Evolutionary conservation across 2,797 vertebrate genomes (phyloP).

Genomic region (Sylvilagus floridanus): DNA sequence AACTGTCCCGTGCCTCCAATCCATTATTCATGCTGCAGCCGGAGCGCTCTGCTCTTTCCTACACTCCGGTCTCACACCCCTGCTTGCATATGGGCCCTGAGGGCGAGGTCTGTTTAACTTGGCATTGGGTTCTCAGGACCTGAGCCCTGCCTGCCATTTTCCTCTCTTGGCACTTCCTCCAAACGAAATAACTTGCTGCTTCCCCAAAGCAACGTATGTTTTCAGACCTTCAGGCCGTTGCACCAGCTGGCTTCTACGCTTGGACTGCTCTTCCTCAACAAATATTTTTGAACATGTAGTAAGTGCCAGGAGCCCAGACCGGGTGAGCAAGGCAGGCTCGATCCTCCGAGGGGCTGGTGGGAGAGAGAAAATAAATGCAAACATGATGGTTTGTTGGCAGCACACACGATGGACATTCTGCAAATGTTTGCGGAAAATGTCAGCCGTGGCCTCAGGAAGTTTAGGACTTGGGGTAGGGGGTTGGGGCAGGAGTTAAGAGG

Average conservation of each 20-base stretch:
- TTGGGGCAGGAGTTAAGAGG: too few relatives aligned
- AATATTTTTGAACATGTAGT: conserved; percentile 33
- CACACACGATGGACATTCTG: background rate
- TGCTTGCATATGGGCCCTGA: background rate
- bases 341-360: background rate
- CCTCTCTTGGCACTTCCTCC: conserved; percentile 56
- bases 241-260: conserved; percentile 45
- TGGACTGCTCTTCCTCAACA: background rate
- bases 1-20: background rate
- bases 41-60: conserved; percentile 32
- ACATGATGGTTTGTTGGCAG: background rate
- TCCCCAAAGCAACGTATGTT: conserved; percentile 5
- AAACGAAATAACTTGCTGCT: conserved; percentile 46
- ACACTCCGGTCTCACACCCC: background rate
- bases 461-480: background rate
- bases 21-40: conserved; percentile 65
- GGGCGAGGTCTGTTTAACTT: conserved; percentile 68
- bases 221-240: conserved; percentile 46
- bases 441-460: background rate
- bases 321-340: background rate
- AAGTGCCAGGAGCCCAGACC: background rate
- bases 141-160: conserved; percentile 49
- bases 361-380: conserved; percentile 26
- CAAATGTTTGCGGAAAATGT: conserved; percentile 1
- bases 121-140: conserved; percentile 37